Conservation (phyloP, 2,888 invertebrate species). For the Apocheima hispidaria region DNA sequence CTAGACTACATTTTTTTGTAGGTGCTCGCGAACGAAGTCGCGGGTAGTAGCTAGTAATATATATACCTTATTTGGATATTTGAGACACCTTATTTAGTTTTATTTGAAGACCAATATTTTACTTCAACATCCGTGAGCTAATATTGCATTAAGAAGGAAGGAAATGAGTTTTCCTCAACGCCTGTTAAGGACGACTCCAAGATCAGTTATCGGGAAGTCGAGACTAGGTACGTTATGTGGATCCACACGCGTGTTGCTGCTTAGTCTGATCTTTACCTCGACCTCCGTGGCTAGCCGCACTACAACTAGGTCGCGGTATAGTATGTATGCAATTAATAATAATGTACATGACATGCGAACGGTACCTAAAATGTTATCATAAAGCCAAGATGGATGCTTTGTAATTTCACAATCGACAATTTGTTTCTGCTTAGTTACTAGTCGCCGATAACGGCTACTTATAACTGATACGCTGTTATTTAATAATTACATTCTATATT, state of each 20-base stretch:
- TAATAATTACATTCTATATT: not conserved
- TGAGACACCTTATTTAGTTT: slow-evolving; percentile 27
- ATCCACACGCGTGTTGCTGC: slow-evolving; percentile 22
- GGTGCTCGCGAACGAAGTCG: too few relatives aligned
- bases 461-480: slow-evolving; percentile 8
- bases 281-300: slow-evolving; percentile 52
- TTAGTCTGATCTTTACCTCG: slow-evolving; percentile 46
- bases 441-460: slow-evolving; percentile 16
- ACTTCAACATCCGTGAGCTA: slow-evolving; percentile 70
- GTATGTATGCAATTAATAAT: not conserved
- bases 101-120: slow-evolving; percentile 66
- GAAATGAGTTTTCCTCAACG: slow-evolving; percentile 67
- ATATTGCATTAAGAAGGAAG: slow-evolving; percentile 44
- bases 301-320: slow-evolving; percentile 40
- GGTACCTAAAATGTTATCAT: slow-evolving; percentile 12
- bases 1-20: too few relatives aligned
- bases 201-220: slow-evolving; percentile 32
- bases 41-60: too few relatives aligned
- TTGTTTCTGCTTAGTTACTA: slow-evolving; percentile 20
- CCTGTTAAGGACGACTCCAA: slow-evolving; percentile 44
- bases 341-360: slow-evolving; percentile 16
- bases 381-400: slow-evolving; percentile 13
- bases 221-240: not conserved
- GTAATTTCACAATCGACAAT: slow-evolving; percentile 8
- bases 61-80: slow-evolving; percentile 41